Evolutionary conservation across 2,797 vertebrate species (phyloP).

Genomic region (Poecilia wingei): DNA sequence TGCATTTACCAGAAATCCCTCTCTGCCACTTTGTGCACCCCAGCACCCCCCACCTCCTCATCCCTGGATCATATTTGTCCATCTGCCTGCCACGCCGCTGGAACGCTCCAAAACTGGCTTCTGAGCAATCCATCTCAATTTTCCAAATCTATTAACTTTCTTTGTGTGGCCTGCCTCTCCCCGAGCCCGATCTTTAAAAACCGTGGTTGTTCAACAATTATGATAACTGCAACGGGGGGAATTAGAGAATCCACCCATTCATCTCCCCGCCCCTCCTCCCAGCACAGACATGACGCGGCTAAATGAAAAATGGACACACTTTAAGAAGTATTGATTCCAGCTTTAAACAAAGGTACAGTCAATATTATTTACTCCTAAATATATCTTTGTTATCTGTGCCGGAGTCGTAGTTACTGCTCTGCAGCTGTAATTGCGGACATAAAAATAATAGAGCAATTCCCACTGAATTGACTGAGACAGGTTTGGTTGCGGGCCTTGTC

Average conservation of each 20-base stretch:
- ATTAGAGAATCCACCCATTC: conserved; percentile 84
- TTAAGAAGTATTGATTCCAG: conserved; percentile 88
- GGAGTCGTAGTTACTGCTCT: conserved; percentile 78
- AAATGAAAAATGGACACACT: conserved; percentile 89
- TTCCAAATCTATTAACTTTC: conserved; percentile 84
- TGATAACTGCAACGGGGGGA: conserved; percentile 83
- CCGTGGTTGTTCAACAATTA: conserved; percentile 83
- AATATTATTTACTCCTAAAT: conserved; percentile 90
- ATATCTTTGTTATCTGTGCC: conserved; percentile 88
- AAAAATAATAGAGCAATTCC: conserved; percentile 87
- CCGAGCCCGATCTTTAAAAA: conserved; percentile 79
- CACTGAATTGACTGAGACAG: conserved; percentile 80
- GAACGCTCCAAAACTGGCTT: conserved; percentile 71
- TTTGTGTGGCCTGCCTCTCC: conserved; percentile 77
- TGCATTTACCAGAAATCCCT: conserved; percentile 65
- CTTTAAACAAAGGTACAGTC: conserved; percentile 90
- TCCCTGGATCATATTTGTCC: conserved; percentile 78
- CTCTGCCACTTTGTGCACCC: conserved; percentile 38
- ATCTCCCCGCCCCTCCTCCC: conserved; percentile 81
- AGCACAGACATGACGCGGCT: conserved; percentile 82
- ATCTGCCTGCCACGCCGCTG: conserved; percentile 72
- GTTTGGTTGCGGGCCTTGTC: conserved; percentile 69
- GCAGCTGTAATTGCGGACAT: conserved; percentile 85
- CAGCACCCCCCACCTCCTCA: conserved; percentile 34
- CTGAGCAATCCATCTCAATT: conserved; percentile 83